Conservation (phyloP, 2,797 vertebrate species). For the Cheracebus regulus region DNA sequence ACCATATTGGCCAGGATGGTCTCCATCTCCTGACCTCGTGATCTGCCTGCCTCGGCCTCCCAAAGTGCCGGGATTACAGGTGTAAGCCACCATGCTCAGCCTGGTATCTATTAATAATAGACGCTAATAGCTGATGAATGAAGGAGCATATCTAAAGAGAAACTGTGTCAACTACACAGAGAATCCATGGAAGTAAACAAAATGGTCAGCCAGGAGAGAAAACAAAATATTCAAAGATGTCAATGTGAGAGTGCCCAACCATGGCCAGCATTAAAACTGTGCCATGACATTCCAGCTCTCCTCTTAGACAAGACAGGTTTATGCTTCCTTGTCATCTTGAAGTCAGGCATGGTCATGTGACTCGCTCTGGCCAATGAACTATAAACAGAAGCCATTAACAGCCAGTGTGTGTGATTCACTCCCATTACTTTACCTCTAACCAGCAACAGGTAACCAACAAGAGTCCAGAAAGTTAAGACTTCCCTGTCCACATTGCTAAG, state of each 20-base stretch:
- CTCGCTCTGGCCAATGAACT: not conserved
- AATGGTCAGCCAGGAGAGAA: not conserved
- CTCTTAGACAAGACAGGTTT: not conserved
- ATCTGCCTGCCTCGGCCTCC: no score
- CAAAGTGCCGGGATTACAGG: no score
- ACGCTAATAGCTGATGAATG: not conserved
- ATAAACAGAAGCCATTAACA: not conserved
- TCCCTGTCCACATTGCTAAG: not conserved
- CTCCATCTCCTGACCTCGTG: no score
- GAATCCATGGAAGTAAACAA: not conserved
- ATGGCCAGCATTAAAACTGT: not conserved
- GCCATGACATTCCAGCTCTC: not conserved
- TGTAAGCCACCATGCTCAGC: no score
- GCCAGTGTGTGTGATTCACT: not conserved
- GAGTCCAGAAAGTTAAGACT: not conserved
- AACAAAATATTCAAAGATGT: not conserved
- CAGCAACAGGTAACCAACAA: not conserved
- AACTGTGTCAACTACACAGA: no score
- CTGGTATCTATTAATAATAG: not conserved
- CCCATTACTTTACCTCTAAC: not conserved
- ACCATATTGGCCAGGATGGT: no score
- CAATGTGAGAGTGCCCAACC: not conserved
- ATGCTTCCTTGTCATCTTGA: not conserved
- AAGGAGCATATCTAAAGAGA: not conserved
- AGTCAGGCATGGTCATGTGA: not conserved